A percentile compares a stretch with the other conserved stretches of the same genome.
phyloP scores from a whole-genome alignment of 2,797 vertebrate genomes.

The Gambelia wislizenii region DNA sequence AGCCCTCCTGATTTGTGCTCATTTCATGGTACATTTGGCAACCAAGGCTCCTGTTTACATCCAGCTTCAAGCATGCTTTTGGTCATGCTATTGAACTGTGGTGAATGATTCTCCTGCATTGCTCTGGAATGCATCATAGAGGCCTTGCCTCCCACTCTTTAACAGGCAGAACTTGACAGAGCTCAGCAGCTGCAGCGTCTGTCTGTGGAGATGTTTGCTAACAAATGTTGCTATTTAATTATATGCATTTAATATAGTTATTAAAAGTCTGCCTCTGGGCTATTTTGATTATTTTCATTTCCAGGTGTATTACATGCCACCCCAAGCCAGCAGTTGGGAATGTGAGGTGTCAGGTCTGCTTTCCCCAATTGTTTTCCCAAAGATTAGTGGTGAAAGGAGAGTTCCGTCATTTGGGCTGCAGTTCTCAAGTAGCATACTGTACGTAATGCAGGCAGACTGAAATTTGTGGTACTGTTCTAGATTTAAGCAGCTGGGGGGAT shows the following conservation, averaged over 20 bases:
- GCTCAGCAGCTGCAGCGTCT: not conserved
- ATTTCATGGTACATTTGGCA: not conserved
- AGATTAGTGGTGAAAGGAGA: too few relatives aligned
- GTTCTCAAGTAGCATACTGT: not conserved
- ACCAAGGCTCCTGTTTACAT: not conserved
- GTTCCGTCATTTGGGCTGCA: not conserved
- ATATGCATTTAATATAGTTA: slow-evolving; percentile 39
- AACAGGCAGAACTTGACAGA: slow-evolving; percentile 28
- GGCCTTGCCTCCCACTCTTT: slow-evolving; percentile 19
- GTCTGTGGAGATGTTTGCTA: not conserved
- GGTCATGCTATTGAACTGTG: slow-evolving; percentile 5
- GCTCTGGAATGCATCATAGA: accelerated
- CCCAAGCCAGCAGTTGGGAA: not conserved
- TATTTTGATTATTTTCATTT: slow-evolving; percentile 35
- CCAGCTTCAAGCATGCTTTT: accelerated
- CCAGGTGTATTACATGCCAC: not conserved
- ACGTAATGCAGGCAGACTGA: not conserved
- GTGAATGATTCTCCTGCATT: accelerated
- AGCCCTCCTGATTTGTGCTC: not conserved
- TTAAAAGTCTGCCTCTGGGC: slow-evolving; percentile 45
- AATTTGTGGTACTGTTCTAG: not conserved
- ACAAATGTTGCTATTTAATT: slow-evolving; percentile 4
- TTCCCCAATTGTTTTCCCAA: not conserved
- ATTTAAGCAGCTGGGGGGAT: not conserved
- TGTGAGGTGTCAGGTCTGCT: not conserved